phyloP scores from a whole-genome alignment of 2,888 invertebrate species.

The Tribolium freemani region DNA sequence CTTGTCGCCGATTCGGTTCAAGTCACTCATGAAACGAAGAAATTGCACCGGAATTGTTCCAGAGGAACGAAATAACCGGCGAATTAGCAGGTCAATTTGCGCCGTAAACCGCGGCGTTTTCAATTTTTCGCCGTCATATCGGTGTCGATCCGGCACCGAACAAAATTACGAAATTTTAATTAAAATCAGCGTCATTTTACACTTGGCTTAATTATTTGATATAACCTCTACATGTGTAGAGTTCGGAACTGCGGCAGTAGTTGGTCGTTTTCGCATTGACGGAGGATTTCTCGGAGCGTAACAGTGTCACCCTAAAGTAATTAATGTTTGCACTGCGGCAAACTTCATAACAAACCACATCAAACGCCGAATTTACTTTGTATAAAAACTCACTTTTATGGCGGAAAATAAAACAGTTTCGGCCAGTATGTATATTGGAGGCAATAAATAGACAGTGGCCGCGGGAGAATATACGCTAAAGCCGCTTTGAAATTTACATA shows the following conservation, averaged over 20 bases:
- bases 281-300: conserved; percentile 45
- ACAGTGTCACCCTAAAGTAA: conserved; percentile 52
- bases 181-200: conserved; percentile 5
- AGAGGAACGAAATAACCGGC: conserved; percentile 39
- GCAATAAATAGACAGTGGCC: conserved; percentile 46
- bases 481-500: conserved; percentile 57
- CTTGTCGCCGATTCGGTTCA: conserved; percentile 51
- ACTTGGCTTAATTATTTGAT: conserved; percentile 15
- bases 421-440: conserved; percentile 37
- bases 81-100: conserved; percentile 29
- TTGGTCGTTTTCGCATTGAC: conserved; percentile 26
- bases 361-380: conserved; percentile 56
- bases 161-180: conserved; percentile 10
- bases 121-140: neutral
- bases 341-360: conserved; percentile 57
- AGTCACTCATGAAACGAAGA: conserved; percentile 57
- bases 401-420: conserved; percentile 45
- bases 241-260: conserved; percentile 19
- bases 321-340: conserved; percentile 53
- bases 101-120: neutral
- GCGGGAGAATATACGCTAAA: conserved; percentile 43
- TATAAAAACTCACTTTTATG: conserved; percentile 55
- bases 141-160: neutral
- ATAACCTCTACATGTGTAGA: conserved; percentile 12
- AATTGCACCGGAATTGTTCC: conserved; percentile 54